Evolutionary conservation across 2,113 vertebrate species (phyloP), one percentile per base, ranked within the genome.

Genomic region (Australoheros scitulus): DNA sequence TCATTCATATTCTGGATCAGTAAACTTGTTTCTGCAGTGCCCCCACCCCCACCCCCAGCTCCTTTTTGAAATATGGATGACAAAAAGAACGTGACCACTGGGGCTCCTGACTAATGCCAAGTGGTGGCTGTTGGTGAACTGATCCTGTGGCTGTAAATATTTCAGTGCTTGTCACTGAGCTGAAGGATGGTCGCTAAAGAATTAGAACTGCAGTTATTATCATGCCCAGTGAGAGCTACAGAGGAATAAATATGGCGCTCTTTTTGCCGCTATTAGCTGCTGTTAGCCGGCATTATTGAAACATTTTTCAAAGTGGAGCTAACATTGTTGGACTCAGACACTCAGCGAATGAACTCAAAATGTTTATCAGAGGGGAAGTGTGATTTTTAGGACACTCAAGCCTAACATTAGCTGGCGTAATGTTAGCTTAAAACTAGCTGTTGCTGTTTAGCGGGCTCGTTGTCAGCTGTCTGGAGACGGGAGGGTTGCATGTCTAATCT

Each of bases 121-220:
- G 26, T 68, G 32, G 82, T 87, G 78, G 61, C 34, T 80, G 77
- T 82, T 77, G 81, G 88, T 70, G 80, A 88, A 82, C 65, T 84
- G 79, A 85, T 91, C 65, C 84, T 74, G 78, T 20, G 85, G 88
- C 87, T 88, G 85, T 94, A 91, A 94, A 94, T 94, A 93, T 93
- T 93, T 92, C 87, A 94, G 88, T 55, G 77, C 77, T 20, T 77
- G 86, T 88, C 85, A 64, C 41, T 64, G 84, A 83, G 83, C 74
- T 87, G 89, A 92, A 61, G 81, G 80, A 84, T 78, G 61, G 41
- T 47, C 1, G 0, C 56, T 20, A 80, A 85, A 72, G 29, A 72
- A 26, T 15, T 55, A n/a, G 52, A 63, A 29, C 47, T 77, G n/a
- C 13, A 56, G 55, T 80, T 84, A 80, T 47, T 57, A 76, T 65